Conservation (phyloP, 2,113 vertebrate genomes). For the Gymnobelideus leadbeateri region DNA sequence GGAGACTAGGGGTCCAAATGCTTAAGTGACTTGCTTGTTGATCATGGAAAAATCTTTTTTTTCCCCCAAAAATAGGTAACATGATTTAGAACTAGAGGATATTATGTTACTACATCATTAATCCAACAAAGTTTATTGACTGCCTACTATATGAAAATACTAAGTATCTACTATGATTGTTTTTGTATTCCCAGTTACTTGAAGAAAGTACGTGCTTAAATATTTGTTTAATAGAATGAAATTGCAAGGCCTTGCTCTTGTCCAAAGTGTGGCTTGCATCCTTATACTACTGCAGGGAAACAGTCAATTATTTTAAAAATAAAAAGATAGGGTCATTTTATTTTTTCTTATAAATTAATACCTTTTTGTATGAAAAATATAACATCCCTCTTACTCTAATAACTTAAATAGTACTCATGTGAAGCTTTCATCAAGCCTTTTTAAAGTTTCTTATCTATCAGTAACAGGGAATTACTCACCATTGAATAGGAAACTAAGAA, state of each 20-base stretch:
- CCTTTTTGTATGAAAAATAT: constrained; percentile 60
- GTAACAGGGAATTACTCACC: constrained; percentile 62
- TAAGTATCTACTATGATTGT: not conserved
- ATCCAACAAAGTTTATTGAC: not conserved
- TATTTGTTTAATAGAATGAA: not conserved
- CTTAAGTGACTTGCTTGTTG: not conserved
- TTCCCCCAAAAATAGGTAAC: not conserved
- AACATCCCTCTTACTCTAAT: constrained; percentile 59
- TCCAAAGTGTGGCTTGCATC: constrained; percentile 15
- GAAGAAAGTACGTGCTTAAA: not conserved
- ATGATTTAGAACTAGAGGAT: not conserved
- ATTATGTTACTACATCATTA: not conserved
- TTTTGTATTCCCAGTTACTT: not conserved
- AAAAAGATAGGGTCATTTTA: constrained; percentile 57
- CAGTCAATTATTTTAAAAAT: constrained; percentile 54
- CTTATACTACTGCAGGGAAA: constrained; percentile 19
- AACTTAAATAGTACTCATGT: constrained; percentile 61
- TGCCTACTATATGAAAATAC: not conserved
- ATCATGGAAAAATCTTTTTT: not conserved
- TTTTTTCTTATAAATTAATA: constrained; percentile 55
- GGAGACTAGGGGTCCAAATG: not conserved
- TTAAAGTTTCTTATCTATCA: constrained; percentile 57
- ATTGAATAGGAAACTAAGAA: constrained; percentile 42
- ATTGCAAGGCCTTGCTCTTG: not conserved
- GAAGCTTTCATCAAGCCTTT: constrained; percentile 49